A percentile compares a stretch with the other conserved stretches of the same genome.
phyloP scores from a whole-genome alignment of 1,140 invertebrate species.

The Monomorium pharaonis region DNA sequence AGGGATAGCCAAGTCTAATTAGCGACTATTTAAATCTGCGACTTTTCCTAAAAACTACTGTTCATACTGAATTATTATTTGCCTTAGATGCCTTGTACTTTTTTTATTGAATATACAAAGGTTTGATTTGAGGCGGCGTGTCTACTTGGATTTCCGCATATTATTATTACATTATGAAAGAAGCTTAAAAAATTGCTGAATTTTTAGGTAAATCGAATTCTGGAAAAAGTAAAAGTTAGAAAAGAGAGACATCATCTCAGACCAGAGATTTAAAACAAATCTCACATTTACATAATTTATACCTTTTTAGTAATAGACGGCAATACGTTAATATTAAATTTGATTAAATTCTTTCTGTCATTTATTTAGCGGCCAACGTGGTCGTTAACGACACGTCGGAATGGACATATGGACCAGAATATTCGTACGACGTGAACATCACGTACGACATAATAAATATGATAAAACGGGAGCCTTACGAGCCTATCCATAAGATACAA shows the following conservation, averaged over 20 bases:
- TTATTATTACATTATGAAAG: background rate
- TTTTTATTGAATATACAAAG: background rate
- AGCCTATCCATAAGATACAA: conserved; percentile 40
- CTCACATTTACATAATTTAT: background rate
- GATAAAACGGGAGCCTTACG: background rate
- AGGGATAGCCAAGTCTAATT: background rate
- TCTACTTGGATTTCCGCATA: background rate
- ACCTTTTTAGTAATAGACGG: background rate
- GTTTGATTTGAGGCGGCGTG: background rate
- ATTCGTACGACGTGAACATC: conserved; percentile 54
- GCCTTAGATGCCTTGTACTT: background rate
- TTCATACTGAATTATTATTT: background rate
- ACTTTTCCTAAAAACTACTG: background rate
- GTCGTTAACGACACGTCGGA: conserved; percentile 55
- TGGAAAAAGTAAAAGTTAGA: background rate
- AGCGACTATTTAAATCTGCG: background rate
- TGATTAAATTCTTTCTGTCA: background rate
- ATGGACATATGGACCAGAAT: conserved; percentile 69
- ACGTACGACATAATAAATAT: conserved; percentile 1
- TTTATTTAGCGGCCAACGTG: conserved; percentile 49
- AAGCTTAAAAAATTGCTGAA: background rate
- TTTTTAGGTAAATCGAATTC: background rate
- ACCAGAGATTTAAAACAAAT: background rate
- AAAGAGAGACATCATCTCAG: background rate
- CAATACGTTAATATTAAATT: background rate